These are phyloP conservation scores for Tragopan temminckii DNA, from an alignment of 2,797 vertebrate genomes.

Conservation along the genomic window DNA sequence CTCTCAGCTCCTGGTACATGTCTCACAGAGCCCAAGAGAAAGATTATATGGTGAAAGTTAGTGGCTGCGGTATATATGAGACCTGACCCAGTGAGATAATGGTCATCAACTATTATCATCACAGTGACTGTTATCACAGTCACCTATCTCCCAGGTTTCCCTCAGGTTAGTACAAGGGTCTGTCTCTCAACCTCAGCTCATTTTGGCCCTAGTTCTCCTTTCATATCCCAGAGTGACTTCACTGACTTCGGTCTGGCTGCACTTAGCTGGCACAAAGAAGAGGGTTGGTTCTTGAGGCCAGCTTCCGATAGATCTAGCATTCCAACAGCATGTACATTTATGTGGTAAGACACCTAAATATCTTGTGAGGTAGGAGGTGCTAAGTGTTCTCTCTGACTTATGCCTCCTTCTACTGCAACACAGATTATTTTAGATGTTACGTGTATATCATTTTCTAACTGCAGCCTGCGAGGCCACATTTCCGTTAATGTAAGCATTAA, in stretches of 20 bases:
- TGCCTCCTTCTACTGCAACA: background rate
- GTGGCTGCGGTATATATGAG: background rate
- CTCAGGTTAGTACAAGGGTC: background rate
- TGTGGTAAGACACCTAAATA: background rate
- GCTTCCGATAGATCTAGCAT: background rate
- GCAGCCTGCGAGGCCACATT: background rate
- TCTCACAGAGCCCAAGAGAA: background rate
- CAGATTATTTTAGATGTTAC: conserved; percentile 24
- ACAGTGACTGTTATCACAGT: background rate
- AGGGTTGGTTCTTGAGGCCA: background rate
- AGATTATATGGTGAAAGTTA: background rate
- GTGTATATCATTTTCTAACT: background rate
- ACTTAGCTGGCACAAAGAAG: background rate
- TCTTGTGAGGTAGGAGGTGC: background rate
- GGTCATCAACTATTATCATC: conserved; percentile 10
- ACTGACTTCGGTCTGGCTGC: accelerated
- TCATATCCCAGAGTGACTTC: background rate
- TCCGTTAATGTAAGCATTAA: conserved; percentile 50
- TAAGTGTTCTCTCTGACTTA: background rate
- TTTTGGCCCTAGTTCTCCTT: background rate
- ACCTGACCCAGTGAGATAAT: background rate
- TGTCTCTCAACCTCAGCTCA: background rate
- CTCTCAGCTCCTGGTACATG: background rate
- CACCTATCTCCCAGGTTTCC: background rate
- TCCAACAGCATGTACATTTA: background rate